Conservation (phyloP, 92 coral and sea anemone genomes). For the Epizoanthus illoricatus region DNA sequence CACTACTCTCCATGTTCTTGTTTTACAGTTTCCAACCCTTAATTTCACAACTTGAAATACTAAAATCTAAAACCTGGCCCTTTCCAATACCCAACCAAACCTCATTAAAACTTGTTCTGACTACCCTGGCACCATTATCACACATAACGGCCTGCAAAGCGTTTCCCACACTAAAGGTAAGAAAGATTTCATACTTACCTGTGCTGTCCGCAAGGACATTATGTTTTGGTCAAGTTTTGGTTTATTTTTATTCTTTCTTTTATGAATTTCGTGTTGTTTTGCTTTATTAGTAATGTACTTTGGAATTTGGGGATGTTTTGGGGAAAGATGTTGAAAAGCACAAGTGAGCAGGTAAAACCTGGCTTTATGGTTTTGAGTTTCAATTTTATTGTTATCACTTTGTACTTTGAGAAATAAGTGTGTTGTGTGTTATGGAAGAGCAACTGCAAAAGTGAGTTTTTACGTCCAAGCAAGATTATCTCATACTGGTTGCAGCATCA, state of each 20-base stretch:
- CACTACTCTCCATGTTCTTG: too few species aligned
- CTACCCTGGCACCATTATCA: neutral
- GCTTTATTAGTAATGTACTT: conserved; percentile 18
- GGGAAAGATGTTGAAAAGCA: conserved; percentile 4
- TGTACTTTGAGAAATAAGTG: neutral
- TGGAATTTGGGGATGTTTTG: conserved; percentile 42
- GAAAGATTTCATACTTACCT: conserved; percentile 23
- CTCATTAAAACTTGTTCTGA: too few species aligned
- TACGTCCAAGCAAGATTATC: neutral
- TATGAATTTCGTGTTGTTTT: conserved; percentile 36
- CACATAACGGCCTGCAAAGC: too few species aligned
- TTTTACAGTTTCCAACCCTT: too few species aligned
- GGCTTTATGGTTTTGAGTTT: neutral
- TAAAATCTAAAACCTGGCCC: too few species aligned
- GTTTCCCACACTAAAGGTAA: neutral
- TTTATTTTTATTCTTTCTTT: conserved; percentile 37
- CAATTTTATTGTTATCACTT: conserved; percentile 21
- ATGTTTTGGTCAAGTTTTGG: conserved; percentile 36
- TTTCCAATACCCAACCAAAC: too few species aligned
- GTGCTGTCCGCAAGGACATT: conserved; percentile 35
- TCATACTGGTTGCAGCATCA: neutral
- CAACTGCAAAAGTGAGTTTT: conserved; percentile 2
- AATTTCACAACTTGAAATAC: too few species aligned
- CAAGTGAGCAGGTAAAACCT: conserved; percentile 34
- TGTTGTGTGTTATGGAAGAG: neutral